A percentile compares a stretch with the other conserved stretches of the same genome.
Evolutionary conservation across 1,140 invertebrate genomes (phyloP).

Genomic region (Drosophila kepulauana): DNA sequence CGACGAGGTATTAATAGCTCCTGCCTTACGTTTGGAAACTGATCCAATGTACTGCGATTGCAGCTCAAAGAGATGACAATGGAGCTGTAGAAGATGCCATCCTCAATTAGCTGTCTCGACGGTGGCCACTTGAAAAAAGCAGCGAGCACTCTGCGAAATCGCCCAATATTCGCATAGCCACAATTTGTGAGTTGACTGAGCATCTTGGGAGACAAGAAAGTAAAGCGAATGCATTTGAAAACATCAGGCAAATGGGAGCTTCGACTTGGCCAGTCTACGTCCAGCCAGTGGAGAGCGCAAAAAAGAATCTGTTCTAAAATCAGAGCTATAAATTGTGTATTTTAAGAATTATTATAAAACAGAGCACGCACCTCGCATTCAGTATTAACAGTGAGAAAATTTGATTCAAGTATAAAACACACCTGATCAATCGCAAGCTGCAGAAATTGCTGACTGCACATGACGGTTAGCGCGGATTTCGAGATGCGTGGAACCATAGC

Average conservation of each 20-base stretch:
- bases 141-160: conserved; percentile 15
- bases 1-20: conserved; percentile 17
- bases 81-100: conserved; percentile 46
- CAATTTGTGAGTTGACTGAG: conserved; percentile 24
- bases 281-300: conserved; percentile 32
- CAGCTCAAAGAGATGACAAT: conserved; percentile 31
- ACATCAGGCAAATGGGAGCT: not conserved
- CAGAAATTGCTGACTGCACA: conserved; percentile 35
- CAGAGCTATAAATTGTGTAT: not conserved
- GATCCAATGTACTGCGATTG: not conserved
- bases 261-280: conserved; percentile 39
- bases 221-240: conserved; percentile 33
- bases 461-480: not conserved
- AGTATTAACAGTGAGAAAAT: conserved; percentile 39
- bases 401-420: conserved; percentile 12
- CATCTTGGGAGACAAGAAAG: conserved; percentile 36
- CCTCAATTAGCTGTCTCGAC: conserved; percentile 7
- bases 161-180: not conserved
- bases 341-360: not conserved
- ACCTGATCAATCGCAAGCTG: conserved; percentile 27
- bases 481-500: conserved; percentile 31
- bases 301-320: conserved; percentile 32
- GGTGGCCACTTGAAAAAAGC: not conserved
- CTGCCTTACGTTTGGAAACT: not conserved
- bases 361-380: conserved; percentile 45